Evolutionary conservation across 2,888 invertebrate genomes (phyloP), one percentile per base, ranked within the genome.

Genomic region (Mythimna pallens): DNA sequence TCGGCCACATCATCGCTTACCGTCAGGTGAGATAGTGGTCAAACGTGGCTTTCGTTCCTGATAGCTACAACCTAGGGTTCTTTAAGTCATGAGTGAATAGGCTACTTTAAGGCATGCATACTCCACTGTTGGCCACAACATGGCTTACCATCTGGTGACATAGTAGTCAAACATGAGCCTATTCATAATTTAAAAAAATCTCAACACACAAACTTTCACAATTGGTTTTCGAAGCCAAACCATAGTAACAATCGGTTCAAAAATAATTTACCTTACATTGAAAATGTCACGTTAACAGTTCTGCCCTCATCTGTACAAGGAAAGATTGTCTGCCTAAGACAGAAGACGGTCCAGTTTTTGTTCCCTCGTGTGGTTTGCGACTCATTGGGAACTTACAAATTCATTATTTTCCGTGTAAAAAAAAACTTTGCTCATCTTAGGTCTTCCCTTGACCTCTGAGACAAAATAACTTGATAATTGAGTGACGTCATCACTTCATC

Each of bases 361-460:
- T 71, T 71, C 73, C 57, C 76, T 70, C 58, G 64, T 80, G 74
- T 82, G 85, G 76, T 74, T 73, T 67, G 66, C 76, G 72, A 73
- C 73, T 84, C 77, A 84, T 80, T 80, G 80, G 74, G 70, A 74
- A 79, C 83, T 77, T 81, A 87, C 72, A 83, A 87, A 82, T 87
- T 86, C 80, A 86, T 87, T 86, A 84, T 81, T 77, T 76, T 80
- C 65, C 69, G 78, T 78, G 59, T 50, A 54, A 64, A 66, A 65
- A 84, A 65, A 76, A 70, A 57, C 22, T 57, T 71, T 66, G 25
- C 65, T 72, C 70, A 25, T 68, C 55, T 52, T 47, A 34, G n/a
- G 7, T 58, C 30, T 73, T 63, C 65, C 65, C 64, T 64, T 70
- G 78, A 70, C 64, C 83, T 83, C 50, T 83, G 74, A 73, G n/a